Percentiles rank a stretch among this genome's conserved stretches.
These are phyloP conservation scores for Phataginus tricuspis DNA, from an alignment of 2,797 vertebrate genomes.

Conservation along the genomic window DNA sequence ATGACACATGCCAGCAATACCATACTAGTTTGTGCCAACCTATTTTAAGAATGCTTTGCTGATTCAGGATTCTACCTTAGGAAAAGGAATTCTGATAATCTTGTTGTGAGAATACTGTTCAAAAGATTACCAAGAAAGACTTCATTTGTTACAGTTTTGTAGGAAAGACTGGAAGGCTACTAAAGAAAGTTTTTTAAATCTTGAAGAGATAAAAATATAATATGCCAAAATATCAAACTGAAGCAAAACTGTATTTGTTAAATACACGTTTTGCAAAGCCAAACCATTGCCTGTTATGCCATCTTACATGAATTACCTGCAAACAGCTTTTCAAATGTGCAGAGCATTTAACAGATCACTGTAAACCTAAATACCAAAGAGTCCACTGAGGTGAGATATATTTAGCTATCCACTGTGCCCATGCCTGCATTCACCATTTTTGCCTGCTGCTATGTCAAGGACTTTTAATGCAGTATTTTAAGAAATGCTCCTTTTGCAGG, in stretches of 20 bases:
- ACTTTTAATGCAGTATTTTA: slow-evolving; percentile 53
- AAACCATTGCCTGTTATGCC: not conserved
- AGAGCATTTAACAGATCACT: slow-evolving; percentile 68
- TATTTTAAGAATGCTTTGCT: slow-evolving; percentile 70
- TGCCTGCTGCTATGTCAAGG: slow-evolving; percentile 6
- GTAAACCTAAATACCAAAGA: slow-evolving; percentile 65
- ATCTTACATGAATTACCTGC: slow-evolving; percentile 45
- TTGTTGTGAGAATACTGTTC: slow-evolving; percentile 27
- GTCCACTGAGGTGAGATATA: slow-evolving; percentile 65
- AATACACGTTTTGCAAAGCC: slow-evolving; percentile 49
- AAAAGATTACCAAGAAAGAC: slow-evolving; percentile 55
- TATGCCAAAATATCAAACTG: slow-evolving; percentile 19
- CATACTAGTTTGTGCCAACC: slow-evolving; percentile 53
- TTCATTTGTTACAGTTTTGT: slow-evolving; percentile 47
- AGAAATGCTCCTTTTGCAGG: slow-evolving; percentile 27
- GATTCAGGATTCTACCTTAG: slow-evolving; percentile 54
- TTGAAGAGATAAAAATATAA: not conserved
- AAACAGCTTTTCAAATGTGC: slow-evolving; percentile 61
- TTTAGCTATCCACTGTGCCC: slow-evolving; percentile 51
- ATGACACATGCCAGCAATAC: not conserved
- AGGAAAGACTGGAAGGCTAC: not conserved
- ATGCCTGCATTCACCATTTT: slow-evolving; percentile 16
- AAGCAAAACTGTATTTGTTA: slow-evolving; percentile 59
- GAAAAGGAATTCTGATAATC: slow-evolving; percentile 71
- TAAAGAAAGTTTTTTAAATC: slow-evolving; percentile 55